A percentile compares a stretch with the other conserved stretches of the same genome.
These are phyloP conservation scores for Nicator chloris DNA, from an alignment of 2,113 vertebrate species.

Conservation along the genomic window DNA sequence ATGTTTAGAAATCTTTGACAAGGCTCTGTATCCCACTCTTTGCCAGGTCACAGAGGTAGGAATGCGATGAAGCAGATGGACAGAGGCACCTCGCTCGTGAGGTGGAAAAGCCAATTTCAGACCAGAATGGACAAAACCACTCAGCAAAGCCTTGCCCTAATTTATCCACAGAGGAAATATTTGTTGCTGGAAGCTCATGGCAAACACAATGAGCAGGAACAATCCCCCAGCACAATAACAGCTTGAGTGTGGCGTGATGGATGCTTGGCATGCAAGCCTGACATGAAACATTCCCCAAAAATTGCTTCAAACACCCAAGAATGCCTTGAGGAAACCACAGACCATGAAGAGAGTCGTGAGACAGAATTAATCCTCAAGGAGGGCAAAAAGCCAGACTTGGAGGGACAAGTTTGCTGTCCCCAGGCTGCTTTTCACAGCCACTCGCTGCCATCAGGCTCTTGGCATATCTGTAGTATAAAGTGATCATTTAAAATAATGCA, in stretches of 20 bases:
- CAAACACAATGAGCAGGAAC: constrained; percentile 29
- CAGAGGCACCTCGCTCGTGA: neutral
- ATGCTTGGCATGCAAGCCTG: constrained; percentile 9
- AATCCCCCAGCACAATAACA: neutral
- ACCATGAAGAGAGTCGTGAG: neutral
- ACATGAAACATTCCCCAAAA: neutral
- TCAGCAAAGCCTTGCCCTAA: neutral
- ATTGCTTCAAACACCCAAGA: neutral
- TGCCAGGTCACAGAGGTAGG: neutral
- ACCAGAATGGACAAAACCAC: neutral
- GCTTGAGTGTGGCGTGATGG: neutral
- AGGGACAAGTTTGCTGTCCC: neutral
- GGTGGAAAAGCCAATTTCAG: neutral
- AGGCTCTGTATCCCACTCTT: neutral
- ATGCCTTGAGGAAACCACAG: constrained; percentile 28
- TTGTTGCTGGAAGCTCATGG: neutral
- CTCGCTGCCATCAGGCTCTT: neutral
- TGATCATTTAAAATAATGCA: neutral
- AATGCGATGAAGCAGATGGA: neutral
- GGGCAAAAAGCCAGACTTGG: neutral
- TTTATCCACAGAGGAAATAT: neutral
- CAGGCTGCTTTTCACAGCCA: neutral
- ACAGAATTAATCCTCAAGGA: neutral
- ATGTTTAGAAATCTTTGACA: neutral
- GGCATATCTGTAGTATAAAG: neutral